phyloP scores from a whole-genome alignment of 2,888 invertebrate genomes.

The Uropetala carovei region DNA sequence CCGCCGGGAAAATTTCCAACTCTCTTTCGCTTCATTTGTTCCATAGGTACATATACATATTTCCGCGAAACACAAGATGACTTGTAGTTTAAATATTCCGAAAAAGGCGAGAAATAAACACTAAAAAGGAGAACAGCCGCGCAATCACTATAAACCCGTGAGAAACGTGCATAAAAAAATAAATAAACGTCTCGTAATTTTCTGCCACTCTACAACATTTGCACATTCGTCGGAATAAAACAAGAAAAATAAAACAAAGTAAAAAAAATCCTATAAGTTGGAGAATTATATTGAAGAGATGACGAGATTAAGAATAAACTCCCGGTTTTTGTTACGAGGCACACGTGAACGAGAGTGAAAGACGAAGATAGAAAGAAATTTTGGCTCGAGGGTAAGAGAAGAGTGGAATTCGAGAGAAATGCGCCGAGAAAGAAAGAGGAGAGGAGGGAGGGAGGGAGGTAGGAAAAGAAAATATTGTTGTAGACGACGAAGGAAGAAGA shows the following conservation, averaged over 20 bases:
- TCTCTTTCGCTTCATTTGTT: background rate
- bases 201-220: background rate
- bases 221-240: background rate
- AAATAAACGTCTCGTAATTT: background rate
- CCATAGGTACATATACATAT: no score
- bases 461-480: conserved; percentile 65
- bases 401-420: background rate
- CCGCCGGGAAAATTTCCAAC: background rate
- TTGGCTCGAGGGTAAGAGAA: background rate
- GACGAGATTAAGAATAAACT: conserved; percentile 9
- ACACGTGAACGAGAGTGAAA: background rate
- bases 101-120: background rate
- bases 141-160: no score
- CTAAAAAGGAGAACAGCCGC: background rate
- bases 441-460: conserved; percentile 56
- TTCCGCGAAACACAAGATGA: background rate
- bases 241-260: background rate
- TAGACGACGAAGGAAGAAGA: background rate
- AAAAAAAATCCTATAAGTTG: background rate
- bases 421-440: conserved; percentile 7
- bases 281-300: conserved; percentile 20
- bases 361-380: background rate
- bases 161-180: background rate
- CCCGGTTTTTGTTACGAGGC: background rate
- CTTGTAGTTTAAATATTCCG: background rate